Conservation (phyloP, 2,797 vertebrate genomes). For the Chelonia mydas region DNA sequence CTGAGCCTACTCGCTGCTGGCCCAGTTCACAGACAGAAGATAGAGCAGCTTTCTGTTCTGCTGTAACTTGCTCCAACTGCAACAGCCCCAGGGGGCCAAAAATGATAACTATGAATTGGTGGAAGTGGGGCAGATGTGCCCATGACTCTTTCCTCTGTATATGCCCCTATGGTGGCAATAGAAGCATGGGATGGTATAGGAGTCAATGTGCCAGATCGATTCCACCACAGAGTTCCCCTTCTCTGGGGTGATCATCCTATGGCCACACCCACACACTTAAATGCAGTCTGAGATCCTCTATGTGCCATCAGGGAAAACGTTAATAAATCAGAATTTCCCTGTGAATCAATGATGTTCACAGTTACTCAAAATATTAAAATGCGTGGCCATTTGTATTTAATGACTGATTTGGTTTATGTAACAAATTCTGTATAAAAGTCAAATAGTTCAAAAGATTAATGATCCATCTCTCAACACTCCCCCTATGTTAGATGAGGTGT, state of each 20-base stretch:
- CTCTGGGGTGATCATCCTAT: not conserved
- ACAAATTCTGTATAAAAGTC: constrained; percentile 10
- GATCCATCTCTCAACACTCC: not conserved
- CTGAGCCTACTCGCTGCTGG: not conserved
- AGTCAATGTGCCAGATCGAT: not conserved
- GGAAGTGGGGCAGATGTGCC: not conserved
- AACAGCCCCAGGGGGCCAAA: not conserved
- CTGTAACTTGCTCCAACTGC: not conserved
- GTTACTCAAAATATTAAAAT: constrained; percentile 23
- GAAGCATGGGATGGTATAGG: not conserved
- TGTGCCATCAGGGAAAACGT: not conserved
- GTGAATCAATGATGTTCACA: not conserved
- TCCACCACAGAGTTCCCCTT: not conserved
- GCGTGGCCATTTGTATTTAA: not conserved
- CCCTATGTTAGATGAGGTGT: not conserved
- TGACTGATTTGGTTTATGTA: not conserved
- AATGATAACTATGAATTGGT: not conserved
- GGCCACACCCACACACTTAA: not conserved
- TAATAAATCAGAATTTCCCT: not conserved
- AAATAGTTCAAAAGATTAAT: constrained; percentile 26
- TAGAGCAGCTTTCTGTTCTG: not conserved
- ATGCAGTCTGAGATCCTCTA: not conserved
- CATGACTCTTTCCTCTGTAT: not conserved
- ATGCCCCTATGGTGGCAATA: not conserved
- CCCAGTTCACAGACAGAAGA: not conserved